These are phyloP conservation scores for Thamnophis elegans DNA, from an alignment of 2,797 vertebrate genomes.

Conservation along the genomic window DNA sequence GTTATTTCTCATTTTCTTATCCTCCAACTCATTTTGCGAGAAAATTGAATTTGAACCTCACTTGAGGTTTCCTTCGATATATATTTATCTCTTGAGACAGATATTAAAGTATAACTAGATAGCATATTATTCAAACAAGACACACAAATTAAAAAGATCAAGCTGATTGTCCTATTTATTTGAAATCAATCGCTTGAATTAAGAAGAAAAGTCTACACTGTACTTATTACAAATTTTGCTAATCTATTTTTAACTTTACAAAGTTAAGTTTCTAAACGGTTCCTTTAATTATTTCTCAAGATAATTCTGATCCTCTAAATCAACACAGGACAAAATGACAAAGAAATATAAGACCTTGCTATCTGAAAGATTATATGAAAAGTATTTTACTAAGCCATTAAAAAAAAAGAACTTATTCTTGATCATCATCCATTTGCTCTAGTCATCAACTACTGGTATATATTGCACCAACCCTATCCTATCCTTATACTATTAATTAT, in stretches of 20 bases:
- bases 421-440: conserved; percentile 10
- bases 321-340: background rate
- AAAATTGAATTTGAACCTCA: background rate
- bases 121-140: background rate
- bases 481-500: background rate
- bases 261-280: background rate
- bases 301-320: background rate
- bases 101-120: background rate
- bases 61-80: background rate
- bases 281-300: background rate
- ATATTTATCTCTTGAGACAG: conserved; percentile 14
- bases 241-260: background rate
- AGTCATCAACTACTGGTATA: background rate
- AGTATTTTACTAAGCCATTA: background rate
- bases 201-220: background rate
- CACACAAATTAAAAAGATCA: background rate
- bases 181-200: background rate
- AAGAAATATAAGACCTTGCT: background rate
- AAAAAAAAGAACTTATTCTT: conserved; percentile 10
- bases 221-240: background rate
- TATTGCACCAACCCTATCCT: background rate
- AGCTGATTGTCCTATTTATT: background rate
- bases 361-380: background rate
- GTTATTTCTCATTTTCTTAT: background rate
- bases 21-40: background rate